Evolutionary conservation across 2,797 vertebrate genomes (phyloP).

Genomic region (Lindbergichthys nudifrons): DNA sequence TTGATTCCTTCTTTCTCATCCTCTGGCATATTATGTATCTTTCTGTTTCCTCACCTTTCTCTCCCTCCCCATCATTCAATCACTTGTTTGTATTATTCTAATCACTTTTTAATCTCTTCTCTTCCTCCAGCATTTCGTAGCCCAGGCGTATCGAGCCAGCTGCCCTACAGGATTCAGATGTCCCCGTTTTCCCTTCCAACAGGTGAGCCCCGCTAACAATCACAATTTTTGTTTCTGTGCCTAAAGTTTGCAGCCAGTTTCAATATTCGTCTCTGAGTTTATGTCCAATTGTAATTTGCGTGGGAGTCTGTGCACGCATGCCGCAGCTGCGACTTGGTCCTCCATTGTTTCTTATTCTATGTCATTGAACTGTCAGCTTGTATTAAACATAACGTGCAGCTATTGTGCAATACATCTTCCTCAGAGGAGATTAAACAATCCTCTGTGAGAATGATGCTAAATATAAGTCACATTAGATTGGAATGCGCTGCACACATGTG

Average conservation of each 20-base stretch:
- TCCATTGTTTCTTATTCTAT: constrained; percentile 57
- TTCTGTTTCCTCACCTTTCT: constrained; percentile 14
- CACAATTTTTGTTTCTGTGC: constrained; percentile 17
- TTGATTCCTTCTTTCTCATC: constrained; percentile 66
- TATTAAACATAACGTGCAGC: constrained; percentile 43
- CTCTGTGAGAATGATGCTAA: constrained; percentile 46
- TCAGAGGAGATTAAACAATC: constrained; percentile 56
- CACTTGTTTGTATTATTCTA: constrained; percentile 33
- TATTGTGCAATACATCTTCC: constrained; percentile 55
- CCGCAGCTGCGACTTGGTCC: constrained; percentile 55
- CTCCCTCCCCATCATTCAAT: constrained; percentile 28
- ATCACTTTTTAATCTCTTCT: constrained; percentile 42
- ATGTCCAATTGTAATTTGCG: constrained; percentile 39
- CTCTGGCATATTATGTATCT: constrained; percentile 57
- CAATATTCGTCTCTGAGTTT: constrained; percentile 47
- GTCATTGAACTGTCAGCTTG: constrained; percentile 67
- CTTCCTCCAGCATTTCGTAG: constrained; percentile 28
- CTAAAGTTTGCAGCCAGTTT: constrained; percentile 40
- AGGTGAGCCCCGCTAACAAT: constrained; percentile 56
- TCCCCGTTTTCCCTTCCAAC: constrained; percentile 34
- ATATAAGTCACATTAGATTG: constrained; percentile 53
- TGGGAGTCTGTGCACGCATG: constrained; percentile 24
- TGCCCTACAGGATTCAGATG: constrained; percentile 30
- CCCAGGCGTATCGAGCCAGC: not conserved
- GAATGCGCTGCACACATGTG: constrained; percentile 5